These are phyloP conservation scores for Solea senegalensis DNA, from an alignment of 2,113 vertebrate species.

Conservation along the genomic window DNA sequence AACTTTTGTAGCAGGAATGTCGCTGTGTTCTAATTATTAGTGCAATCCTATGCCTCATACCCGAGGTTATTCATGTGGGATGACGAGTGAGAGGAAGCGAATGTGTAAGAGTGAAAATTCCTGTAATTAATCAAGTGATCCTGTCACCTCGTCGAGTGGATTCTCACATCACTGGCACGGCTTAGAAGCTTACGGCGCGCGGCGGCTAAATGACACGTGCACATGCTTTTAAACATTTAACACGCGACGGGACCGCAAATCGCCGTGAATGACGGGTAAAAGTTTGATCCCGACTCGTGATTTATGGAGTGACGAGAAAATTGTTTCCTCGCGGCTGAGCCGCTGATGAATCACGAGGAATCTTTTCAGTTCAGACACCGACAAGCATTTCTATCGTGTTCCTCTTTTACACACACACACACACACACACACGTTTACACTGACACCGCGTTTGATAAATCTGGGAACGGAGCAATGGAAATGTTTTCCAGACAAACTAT, in stretches of 20 bases:
- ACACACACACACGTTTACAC: constrained; percentile 16
- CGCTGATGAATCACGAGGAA: constrained; percentile 24
- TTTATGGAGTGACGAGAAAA: constrained; percentile 14
- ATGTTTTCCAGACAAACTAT: constrained; percentile 76
- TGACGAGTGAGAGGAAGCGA: constrained; percentile 5
- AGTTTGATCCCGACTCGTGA: constrained; percentile 40
- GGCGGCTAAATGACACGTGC: constrained; percentile 19
- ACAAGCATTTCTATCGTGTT: neutral
- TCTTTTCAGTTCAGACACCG: constrained; percentile 18
- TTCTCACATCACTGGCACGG: constrained; percentile 43
- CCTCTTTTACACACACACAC: constrained; percentile 36
- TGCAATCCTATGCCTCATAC: constrained; percentile 9
- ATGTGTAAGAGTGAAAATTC: neutral
- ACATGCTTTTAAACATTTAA: constrained; percentile 37
- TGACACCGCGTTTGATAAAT: constrained; percentile 59
- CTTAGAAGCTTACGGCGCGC: constrained; percentile 48
- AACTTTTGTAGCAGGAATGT: neutral
- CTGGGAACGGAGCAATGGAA: constrained; percentile 66
- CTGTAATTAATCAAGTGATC: constrained; percentile 50
- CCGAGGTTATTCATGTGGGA: constrained; percentile 7
- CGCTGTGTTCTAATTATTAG: constrained; percentile 3
- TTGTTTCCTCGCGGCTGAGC: constrained; percentile 24
- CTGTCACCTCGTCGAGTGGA: constrained; percentile 25
- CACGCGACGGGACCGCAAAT: constrained; percentile 17
- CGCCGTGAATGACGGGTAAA: neutral